Evolutionary conservation across 2,797 vertebrate genomes (phyloP).

Genomic region (Manis crassicaudata): DNA sequence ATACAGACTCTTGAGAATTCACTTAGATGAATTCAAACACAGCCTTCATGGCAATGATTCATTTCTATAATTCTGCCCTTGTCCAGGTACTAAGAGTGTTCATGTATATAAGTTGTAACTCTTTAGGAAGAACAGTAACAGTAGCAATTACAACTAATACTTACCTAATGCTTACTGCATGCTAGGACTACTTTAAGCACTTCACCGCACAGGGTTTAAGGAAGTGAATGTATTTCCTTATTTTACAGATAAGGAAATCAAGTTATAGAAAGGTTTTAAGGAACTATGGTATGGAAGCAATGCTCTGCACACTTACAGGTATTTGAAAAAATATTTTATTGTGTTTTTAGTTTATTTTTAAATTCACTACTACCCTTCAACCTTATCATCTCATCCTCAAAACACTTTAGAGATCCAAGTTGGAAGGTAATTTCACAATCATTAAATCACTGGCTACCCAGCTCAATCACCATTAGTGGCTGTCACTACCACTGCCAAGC

Average conservation of each 20-base stretch:
- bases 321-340: background rate
- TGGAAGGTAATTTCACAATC: background rate
- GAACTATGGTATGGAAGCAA: background rate
- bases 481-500: background rate
- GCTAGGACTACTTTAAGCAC: background rate
- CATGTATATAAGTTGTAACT: background rate
- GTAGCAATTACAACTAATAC: background rate
- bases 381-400: background rate
- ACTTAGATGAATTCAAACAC: background rate
- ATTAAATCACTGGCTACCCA: background rate
- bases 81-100: background rate
- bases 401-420: background rate
- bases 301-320: background rate
- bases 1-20: background rate
- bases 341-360: background rate
- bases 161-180: background rate
- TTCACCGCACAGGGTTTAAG: background rate
- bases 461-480: background rate
- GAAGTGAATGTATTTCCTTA: background rate
- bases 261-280: background rate
- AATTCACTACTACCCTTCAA: background rate
- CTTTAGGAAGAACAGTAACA: background rate
- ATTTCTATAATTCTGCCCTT: background rate
- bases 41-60: background rate
- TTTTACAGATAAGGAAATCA: background rate